phyloP scores from a whole-genome alignment of 35 echinoderm and acorn worm species.

The Eucidaris tribuloides region DNA sequence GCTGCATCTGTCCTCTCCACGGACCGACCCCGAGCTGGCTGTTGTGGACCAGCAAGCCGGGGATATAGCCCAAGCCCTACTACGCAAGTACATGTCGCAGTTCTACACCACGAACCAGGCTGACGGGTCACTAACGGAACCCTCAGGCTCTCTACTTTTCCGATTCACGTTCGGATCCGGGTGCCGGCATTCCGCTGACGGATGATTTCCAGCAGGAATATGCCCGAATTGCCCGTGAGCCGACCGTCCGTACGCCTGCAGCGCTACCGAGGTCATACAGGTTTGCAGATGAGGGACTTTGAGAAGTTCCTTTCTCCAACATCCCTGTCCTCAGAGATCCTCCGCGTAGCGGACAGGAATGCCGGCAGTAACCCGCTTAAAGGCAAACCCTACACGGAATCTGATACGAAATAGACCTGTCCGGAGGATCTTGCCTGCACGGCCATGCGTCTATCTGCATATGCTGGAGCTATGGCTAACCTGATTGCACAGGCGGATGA shows the following conservation, averaged over 20 bases:
- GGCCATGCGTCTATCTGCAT: too few species aligned
- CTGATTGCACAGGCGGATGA: not conserved
- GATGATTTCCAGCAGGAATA: not conserved
- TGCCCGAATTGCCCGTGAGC: not conserved
- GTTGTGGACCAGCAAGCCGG: not conserved
- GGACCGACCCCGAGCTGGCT: not conserved
- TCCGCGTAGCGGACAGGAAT: not conserved
- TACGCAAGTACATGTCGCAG: too few species aligned
- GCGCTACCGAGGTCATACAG: not conserved
- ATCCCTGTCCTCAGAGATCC: too few species aligned
- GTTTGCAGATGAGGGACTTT: not conserved
- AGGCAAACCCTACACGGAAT: not conserved
- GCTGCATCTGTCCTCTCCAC: not conserved
- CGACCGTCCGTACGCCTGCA: not conserved
- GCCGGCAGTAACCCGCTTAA: not conserved
- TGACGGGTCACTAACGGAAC: not conserved
- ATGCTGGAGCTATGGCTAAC: not conserved
- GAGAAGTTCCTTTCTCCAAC: too few species aligned
- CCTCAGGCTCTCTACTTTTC: not conserved
- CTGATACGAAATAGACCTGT: not conserved
- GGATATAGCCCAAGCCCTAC: too few species aligned
- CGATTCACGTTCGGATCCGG: not conserved
- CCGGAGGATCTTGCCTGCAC: not conserved
- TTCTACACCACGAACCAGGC: too few species aligned
- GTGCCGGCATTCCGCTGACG: not conserved